Evolutionary conservation across 2,113 vertebrate genomes (phyloP).

Genomic region (Porphyrio hochstetteri): DNA sequence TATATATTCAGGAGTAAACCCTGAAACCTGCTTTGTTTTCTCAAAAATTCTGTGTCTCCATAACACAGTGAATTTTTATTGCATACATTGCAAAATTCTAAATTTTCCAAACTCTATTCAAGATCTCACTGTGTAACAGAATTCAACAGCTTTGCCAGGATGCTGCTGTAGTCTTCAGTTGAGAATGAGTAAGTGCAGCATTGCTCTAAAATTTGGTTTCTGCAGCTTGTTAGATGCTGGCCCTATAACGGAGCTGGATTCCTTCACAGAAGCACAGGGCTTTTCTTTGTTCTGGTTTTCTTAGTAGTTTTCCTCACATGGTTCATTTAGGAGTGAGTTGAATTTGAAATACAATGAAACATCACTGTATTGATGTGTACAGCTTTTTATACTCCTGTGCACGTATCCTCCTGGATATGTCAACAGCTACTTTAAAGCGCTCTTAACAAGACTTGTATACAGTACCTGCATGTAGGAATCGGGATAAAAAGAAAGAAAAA

Average conservation of each 20-base stretch:
- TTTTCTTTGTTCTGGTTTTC: conserved; percentile 51
- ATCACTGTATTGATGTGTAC: conserved; percentile 72
- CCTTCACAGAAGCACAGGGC: conserved; percentile 66
- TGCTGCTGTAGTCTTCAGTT: neutral
- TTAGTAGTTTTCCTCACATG: conserved; percentile 44
- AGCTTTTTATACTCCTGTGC: conserved; percentile 80
- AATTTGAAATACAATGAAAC: conserved; percentile 70
- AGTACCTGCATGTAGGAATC: conserved; percentile 81
- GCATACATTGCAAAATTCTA: conserved; percentile 27
- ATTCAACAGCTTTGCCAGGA: conserved; percentile 33
- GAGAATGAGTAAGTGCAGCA: conserved; percentile 29
- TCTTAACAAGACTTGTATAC: conserved; percentile 82
- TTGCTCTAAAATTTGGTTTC: conserved; percentile 1
- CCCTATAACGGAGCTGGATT: conserved; percentile 54
- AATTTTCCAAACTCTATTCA: conserved; percentile 12
- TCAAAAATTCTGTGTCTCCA: neutral
- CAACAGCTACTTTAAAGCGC: conserved; percentile 79
- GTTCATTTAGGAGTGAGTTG: conserved; percentile 69
- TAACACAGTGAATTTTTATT: conserved; percentile 36
- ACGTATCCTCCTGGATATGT: conserved; percentile 78
- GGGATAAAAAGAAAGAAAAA: neutral
- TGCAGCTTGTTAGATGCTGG: conserved; percentile 33
- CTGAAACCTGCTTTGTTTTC: conserved; percentile 23
- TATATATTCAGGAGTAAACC: conserved; percentile 11
- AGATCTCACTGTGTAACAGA: conserved; percentile 56